Conservation (phyloP, 2,797 vertebrate genomes). For the Percopsis omiscomaycus region DNA sequence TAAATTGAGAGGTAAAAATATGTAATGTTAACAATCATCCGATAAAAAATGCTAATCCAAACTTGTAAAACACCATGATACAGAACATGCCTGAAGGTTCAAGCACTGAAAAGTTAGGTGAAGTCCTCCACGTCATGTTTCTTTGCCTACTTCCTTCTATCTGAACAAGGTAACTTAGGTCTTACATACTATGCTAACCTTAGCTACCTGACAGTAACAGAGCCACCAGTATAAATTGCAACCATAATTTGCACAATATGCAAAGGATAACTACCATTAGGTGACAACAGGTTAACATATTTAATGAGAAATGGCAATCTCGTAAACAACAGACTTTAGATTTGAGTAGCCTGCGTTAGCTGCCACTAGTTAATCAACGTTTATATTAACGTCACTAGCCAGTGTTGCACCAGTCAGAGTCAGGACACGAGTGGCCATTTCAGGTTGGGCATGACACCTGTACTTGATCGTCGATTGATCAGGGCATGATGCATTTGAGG, state of each 20-base stretch:
- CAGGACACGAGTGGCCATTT: slow-evolving; percentile 11
- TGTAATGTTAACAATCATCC: no score
- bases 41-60: no score
- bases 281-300: slow-evolving; percentile 38
- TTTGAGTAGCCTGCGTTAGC: slow-evolving; percentile 38
- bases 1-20: no score
- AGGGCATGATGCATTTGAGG: slow-evolving; percentile 66
- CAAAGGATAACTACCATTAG: slow-evolving; percentile 18
- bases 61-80: no score
- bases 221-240: neutral
- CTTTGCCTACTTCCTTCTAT: no score
- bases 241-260: neutral
- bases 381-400: neutral
- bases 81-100: no score
- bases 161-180: no score
- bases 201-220: neutral
- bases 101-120: no score
- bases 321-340: slow-evolving; percentile 17
- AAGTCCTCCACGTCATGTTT: no score
- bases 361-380: slow-evolving; percentile 17
- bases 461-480: slow-evolving; percentile 44
- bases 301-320: slow-evolving; percentile 34
- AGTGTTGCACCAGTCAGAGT: neutral
- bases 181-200: neutral
- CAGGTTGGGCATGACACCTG: slow-evolving; percentile 37